Evolutionary conservation across 1,140 invertebrate genomes (phyloP), one percentile per base, ranked within the genome.

Genomic region (Elysia chlorotica): DNA sequence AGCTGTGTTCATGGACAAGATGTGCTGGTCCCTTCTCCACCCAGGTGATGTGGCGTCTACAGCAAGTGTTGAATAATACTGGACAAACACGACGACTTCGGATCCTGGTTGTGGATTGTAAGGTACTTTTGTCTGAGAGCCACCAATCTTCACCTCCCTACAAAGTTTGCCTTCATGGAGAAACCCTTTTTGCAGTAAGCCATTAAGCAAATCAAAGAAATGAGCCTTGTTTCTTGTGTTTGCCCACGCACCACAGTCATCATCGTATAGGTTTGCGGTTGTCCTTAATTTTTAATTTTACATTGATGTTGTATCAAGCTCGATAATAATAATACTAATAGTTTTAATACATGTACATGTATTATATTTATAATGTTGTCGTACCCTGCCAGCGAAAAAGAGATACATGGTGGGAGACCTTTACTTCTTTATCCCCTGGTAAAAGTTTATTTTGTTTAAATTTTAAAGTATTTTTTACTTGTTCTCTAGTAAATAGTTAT

Each of bases 41-140:
- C 56, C 56, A 59, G 56, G 56, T 59, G 56, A 59, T 59, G 10
- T 25, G 56, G 56, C 56, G 56, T 59, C 56, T 59, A 25, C 28
- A 59, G 56, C 56, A 59, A 59, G 56, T 28, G 56, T 59, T 59
- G 56, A 59, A 59, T 59, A 59, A 59, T 59, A 59, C 56, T 25
- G 56, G 56, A 59, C 56, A 59, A 25, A 25, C 56, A 10, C 56
- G 25, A 59, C 56, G 25, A 17, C 56, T 59, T 59, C 56, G 10
- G 56, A 25, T 59, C 56, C 56, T 59, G 56, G 56, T 17, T 59
- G 56, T 59, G 10, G 56, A 59, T 59, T 25, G 56, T 59, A 59
- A 23, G 56, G 56, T 59, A 59, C 56, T 59, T 59, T 59, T 28
- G 56, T 59, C 10, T 25, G 25, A 59, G 56, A 59, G 25, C 25